phyloP scores from a whole-genome alignment of 2,888 invertebrate species.

The Apotomis turbidana region DNA sequence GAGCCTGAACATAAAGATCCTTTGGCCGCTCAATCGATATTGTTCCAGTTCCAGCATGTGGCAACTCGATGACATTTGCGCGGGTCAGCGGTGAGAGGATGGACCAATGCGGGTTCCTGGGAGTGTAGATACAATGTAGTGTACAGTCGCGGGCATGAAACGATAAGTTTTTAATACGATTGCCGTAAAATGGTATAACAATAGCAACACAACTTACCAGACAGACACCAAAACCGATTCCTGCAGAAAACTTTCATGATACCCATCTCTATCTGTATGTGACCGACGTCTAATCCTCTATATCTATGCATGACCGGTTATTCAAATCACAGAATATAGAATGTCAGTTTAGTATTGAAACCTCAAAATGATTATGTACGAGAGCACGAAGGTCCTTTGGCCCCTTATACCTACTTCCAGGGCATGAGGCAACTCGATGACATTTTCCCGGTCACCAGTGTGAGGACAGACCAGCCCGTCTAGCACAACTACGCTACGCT shows the following conservation, averaged over 20 bases:
- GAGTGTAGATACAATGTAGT: conserved; percentile 16
- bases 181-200: no score
- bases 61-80: conserved; percentile 34
- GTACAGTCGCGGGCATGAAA: conserved; percentile 20
- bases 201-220: no score
- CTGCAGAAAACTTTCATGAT: no score
- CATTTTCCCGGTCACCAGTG: conserved; percentile 40
- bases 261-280: no score
- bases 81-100: conserved; percentile 40
- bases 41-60: conserved; percentile 15
- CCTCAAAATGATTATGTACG: not conserved
- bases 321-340: no score
- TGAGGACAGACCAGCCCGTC: conserved; percentile 19
- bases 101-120: conserved; percentile 25
- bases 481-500: no score
- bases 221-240: no score
- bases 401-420: conserved; percentile 17
- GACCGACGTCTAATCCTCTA: no score
- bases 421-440: conserved; percentile 21
- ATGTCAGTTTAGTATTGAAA: not conserved
- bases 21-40: conserved; percentile 18
- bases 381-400: conserved; percentile 1
- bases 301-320: no score
- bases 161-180: no score
- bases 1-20: not conserved